These are phyloP conservation scores for Tetramorium bicarinatum DNA, from an alignment of 2,888 invertebrate genomes.

Conservation along the genomic window DNA sequence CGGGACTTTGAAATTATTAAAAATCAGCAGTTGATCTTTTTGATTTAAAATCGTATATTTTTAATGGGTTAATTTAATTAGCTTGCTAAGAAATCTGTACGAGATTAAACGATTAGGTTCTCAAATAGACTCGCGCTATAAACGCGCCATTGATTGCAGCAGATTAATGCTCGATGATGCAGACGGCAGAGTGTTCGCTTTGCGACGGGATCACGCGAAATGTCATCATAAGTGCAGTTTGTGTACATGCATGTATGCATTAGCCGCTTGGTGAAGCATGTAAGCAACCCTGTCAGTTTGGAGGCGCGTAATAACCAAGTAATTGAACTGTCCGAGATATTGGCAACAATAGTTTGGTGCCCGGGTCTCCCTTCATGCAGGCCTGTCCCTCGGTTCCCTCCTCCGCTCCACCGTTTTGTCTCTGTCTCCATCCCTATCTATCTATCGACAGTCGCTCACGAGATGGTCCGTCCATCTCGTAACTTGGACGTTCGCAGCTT, in stretches of 20 bases:
- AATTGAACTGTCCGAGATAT: constrained; percentile 82
- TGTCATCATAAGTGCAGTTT: constrained; percentile 53
- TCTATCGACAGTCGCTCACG: constrained; percentile 48
- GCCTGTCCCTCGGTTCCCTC: constrained; percentile 7
- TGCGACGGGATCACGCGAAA: constrained; percentile 51
- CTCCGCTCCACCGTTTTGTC: constrained; percentile 11
- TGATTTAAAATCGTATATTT: neutral
- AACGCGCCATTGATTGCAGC: constrained; percentile 36
- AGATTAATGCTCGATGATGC: constrained; percentile 51
- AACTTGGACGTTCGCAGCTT: constrained; percentile 42
- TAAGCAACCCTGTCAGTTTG: constrained; percentile 77
- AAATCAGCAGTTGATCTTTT: neutral
- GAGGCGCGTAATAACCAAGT: constrained; percentile 81
- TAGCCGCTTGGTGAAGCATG: constrained; percentile 76
- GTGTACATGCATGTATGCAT: constrained; percentile 76
- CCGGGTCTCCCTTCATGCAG: constrained; percentile 52
- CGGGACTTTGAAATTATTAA: neutral
- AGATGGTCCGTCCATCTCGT: constrained; percentile 41
- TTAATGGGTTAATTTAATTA: neutral
- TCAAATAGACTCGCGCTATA: neutral
- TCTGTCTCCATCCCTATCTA: constrained; percentile 32
- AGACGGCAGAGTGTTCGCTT: constrained; percentile 38
- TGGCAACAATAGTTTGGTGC: constrained; percentile 73
- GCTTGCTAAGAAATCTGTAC: neutral
- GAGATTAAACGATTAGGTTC: constrained; percentile 30